A percentile compares a stretch with the other conserved stretches of the same genome.
Conservation (phyloP, 2,888 invertebrate genomes). For the Digitonthophagus gazella region DNA sequence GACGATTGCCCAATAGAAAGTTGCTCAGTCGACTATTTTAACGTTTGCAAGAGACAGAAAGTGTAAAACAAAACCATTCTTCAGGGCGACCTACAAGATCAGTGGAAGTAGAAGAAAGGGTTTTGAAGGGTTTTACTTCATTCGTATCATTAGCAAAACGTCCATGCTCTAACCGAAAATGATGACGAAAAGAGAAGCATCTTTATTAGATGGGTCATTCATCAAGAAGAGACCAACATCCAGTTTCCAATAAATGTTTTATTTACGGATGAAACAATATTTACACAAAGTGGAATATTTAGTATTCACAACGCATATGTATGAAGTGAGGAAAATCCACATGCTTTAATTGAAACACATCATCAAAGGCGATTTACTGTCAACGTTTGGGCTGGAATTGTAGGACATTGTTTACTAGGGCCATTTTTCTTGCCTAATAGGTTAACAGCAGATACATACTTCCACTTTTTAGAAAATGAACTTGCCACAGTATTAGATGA, state of each 20-base stretch:
- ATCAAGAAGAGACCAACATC: background rate
- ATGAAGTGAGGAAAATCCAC: slow-evolving; percentile 9
- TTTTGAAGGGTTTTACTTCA: no score
- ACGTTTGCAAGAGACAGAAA: no score
- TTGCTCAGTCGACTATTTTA: no score
- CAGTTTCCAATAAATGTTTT: background rate
- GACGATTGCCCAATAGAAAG: no score
- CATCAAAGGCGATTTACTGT: slow-evolving; percentile 12
- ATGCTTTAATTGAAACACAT: slow-evolving; percentile 6
- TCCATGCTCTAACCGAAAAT: background rate
- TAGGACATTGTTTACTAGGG: slow-evolving; percentile 16
- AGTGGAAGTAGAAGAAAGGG: no score
- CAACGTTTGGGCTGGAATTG: slow-evolving; percentile 5
- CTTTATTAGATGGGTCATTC: background rate
- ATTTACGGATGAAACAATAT: background rate
- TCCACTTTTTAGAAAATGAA: background rate
- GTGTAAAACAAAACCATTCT: no score
- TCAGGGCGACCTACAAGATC: no score
- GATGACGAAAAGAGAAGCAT: background rate
- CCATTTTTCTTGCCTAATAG: background rate
- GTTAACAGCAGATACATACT: background rate
- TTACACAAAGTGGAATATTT: background rate
- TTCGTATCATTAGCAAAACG: no score
- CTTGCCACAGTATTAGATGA: background rate
- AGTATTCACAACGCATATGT: background rate